Percentiles rank a stretch among this genome's conserved stretches.
Evolutionary conservation across 2,797 vertebrate species (phyloP).

Genomic region (Gymnodraco acuticeps): DNA sequence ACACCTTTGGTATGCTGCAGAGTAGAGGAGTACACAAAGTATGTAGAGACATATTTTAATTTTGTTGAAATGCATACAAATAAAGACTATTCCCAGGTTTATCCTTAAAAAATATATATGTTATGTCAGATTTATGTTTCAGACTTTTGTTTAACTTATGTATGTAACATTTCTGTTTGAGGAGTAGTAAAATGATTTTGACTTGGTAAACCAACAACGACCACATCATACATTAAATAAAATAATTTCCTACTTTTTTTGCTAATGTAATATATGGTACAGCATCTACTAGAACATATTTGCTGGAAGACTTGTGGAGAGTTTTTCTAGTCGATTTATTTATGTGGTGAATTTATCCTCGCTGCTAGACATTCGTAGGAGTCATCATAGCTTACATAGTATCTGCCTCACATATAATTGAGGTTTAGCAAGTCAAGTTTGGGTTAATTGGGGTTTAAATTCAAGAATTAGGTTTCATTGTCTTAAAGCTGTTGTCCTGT

Average conservation of each 20-base stretch:
- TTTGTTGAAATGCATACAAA: no score
- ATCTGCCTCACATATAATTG: background rate
- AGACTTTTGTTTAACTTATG: background rate
- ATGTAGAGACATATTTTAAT: no score
- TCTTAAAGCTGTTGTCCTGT: background rate
- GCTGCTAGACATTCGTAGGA: background rate
- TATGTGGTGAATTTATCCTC: background rate
- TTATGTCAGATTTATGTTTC: background rate
- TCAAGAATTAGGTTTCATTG: background rate
- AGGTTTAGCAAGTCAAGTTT: slow-evolving; percentile 7
- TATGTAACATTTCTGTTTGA: background rate
- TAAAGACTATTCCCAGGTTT: background rate
- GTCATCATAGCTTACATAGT: background rate
- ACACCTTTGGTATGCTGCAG: no score
- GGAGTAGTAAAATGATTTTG: background rate
- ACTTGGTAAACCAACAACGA: background rate
- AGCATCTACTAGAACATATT: background rate
- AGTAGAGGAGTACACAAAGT: no score
- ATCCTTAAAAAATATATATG: background rate
- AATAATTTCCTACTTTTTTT: background rate
- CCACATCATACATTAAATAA: background rate
- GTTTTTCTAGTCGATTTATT: background rate
- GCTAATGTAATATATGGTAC: background rate
- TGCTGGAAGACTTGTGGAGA: background rate
- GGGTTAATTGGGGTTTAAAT: slow-evolving; percentile 24